Base-by-base conservation (phyloP, 2,888 invertebrate genomes). In the Trissonchulus sp. region DNA sequence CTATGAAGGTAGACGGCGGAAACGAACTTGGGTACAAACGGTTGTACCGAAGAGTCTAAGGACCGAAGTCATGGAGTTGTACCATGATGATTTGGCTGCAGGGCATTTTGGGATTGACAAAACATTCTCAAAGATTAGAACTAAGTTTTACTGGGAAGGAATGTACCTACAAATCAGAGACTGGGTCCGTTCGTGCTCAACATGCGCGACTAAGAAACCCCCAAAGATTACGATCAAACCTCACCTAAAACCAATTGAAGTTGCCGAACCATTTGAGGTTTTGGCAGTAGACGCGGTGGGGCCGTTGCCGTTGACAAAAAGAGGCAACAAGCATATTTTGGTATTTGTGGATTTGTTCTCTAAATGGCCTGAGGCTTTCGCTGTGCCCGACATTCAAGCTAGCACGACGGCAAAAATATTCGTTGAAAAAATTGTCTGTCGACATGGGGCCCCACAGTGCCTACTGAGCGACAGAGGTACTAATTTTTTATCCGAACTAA, bases 331-430 rank as follows among this genome's bases (percentile, higher is more conserved):
- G 68, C 80, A 79, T 36, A 77, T 80, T 35, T 31, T 80, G 3
- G 77, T 76, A 1, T 74, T 77, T 1, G 77, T 76, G 23, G 76
- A 77, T 73, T 74, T 78, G 28, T 77, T 79, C 2, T 76, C 79
- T 3, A 74, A 77, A n/a, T 81, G 63, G 65, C 68, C 72, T 76
- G 18, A 79, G 80, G 77, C 77, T 75, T 33, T 82, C 63, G 77
- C 83, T 2, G 68, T 83, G 35, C 79, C 81, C 0, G 79, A 81
- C 36, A 81, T 81, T 63, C 78, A 79, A 62, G 80, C 82, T 0
- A 76, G 76, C 30, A 81, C 81, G 0, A 78, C 81, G 30, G 81
- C 82, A 0, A 76, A 75, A 31, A 74, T 78, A 30, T 63, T 80
- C 31, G 74, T 76, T 1, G 74, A 78, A 60, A 31, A 77, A 34